Conservation (phyloP, 2,797 vertebrate species). For the Cebuella pygmaea region DNA sequence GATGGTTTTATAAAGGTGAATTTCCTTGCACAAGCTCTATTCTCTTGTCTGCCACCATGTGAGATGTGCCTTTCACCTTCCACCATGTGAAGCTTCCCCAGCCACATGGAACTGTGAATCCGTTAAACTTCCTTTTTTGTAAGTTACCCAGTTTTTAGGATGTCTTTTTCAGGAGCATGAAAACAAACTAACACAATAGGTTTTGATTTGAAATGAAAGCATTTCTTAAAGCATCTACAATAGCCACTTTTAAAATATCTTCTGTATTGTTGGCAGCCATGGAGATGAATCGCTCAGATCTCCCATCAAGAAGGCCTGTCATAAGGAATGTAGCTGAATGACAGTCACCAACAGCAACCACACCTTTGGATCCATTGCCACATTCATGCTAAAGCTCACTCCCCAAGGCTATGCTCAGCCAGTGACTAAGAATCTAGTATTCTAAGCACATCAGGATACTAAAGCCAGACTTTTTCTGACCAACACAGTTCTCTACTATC, state of each 20-base stretch:
- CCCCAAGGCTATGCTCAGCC: neutral
- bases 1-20: neutral
- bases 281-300: neutral
- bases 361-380: neutral
- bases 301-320: neutral
- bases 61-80: neutral
- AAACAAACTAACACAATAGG: neutral
- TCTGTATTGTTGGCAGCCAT: neutral
- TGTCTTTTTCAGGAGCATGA: neutral
- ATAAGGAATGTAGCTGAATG: neutral
- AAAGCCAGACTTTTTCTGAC: neutral
- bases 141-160: neutral
- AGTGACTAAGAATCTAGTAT: neutral
- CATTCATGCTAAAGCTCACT: neutral
- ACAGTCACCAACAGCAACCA: neutral
- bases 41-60: neutral
- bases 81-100: neutral
- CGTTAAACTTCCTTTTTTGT: neutral
- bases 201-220: slow-evolving; percentile 1
- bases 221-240: neutral
- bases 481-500: neutral
- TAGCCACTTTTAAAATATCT: neutral
- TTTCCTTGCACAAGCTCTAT: neutral
- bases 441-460: neutral
- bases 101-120: neutral